These are phyloP conservation scores for Patagioenas fasciata DNA, from an alignment of 2,113 vertebrate genomes.

Conservation along the genomic window DNA sequence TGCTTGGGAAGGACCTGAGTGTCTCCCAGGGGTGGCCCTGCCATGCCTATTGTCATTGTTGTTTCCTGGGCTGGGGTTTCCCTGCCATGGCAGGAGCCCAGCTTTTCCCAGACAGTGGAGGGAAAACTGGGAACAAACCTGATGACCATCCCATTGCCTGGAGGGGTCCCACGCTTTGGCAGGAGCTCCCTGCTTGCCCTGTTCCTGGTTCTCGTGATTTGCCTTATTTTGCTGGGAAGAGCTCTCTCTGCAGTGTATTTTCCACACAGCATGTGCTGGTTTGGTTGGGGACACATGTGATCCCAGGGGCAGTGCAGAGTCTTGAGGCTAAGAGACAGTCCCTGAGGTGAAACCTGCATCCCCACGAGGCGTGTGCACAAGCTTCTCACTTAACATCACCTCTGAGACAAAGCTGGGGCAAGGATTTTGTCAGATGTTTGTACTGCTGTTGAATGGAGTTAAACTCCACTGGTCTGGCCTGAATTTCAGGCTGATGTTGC, in stretches of 20 bases:
- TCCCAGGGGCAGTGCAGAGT: neutral
- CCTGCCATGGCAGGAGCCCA: neutral
- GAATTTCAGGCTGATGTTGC: neutral
- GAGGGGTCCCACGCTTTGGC: neutral
- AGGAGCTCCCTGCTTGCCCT: neutral
- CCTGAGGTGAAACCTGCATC: neutral
- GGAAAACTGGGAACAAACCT: neutral
- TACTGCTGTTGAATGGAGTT: neutral
- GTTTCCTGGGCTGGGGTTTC: neutral
- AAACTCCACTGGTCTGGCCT: neutral
- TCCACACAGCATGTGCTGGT: neutral
- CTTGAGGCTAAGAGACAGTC: neutral
- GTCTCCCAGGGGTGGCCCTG: neutral
- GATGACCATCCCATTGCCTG: rapidly evolving
- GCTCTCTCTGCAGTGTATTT: neutral
- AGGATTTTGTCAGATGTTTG: neutral
- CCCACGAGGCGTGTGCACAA: neutral
- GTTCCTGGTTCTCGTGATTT: neutral
- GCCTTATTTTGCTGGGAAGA: neutral
- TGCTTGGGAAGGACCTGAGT: neutral
- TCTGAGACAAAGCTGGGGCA: neutral
- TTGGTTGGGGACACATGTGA: neutral
- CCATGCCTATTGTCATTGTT: neutral
- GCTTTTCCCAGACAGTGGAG: neutral
- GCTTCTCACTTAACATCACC: neutral